Conservation (phyloP, 2,113 vertebrate species). For the Thermophis baileyi region DNA sequence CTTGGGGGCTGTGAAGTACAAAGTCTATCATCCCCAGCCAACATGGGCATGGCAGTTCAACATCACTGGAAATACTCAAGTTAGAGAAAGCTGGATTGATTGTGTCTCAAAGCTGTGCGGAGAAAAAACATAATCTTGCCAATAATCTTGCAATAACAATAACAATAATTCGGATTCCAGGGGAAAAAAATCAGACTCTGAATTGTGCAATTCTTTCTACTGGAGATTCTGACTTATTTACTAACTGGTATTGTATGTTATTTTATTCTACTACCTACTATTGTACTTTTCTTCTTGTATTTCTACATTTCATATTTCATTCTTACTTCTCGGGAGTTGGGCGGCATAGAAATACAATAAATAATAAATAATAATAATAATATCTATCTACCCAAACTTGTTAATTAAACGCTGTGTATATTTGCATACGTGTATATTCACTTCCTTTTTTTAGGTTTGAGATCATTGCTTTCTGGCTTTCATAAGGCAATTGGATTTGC, state of each 20-base stretch:
- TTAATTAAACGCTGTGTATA: neutral
- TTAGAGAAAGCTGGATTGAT: neutral
- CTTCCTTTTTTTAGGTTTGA: neutral
- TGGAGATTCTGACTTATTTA: neutral
- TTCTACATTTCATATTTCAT: neutral
- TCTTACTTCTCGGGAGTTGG: neutral
- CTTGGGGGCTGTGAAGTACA: neutral
- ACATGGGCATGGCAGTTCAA: neutral
- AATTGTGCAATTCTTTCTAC: neutral
- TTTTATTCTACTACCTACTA: neutral
- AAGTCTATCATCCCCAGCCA: neutral
- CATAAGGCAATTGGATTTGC: no score
- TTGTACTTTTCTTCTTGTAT: neutral
- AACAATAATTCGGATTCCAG: neutral
- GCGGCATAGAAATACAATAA: no score
- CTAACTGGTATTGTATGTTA: neutral
- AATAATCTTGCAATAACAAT: neutral
- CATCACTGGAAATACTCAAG: neutral
- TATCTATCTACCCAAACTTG: neutral
- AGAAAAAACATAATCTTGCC: neutral
- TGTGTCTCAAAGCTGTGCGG: neutral
- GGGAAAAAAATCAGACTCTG: neutral
- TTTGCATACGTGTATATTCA: neutral
- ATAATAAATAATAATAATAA: no score
- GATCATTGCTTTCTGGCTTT: neutral